phyloP scores from a whole-genome alignment of 1,140 invertebrate genomes.

The Drosophila pectinifera region DNA sequence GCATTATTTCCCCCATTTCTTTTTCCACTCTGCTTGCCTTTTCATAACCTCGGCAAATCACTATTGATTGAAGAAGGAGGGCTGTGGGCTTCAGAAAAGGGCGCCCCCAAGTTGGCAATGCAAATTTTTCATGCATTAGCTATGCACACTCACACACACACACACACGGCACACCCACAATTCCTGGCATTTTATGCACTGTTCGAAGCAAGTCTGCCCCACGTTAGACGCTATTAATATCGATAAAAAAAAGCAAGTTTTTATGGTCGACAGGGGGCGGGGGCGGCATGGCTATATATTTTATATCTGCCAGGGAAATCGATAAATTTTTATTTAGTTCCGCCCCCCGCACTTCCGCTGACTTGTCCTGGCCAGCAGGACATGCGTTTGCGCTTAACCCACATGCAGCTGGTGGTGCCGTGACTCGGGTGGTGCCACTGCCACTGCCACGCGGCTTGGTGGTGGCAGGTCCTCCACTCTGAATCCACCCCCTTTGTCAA shows the following conservation, averaged over 20 bases:
- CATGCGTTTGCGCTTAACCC: slow-evolving; percentile 75
- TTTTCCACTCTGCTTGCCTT: slow-evolving; percentile 17
- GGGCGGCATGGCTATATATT: slow-evolving; percentile 27
- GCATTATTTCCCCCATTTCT: slow-evolving; percentile 31
- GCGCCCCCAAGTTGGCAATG: slow-evolving; percentile 23
- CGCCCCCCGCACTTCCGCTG: slow-evolving; percentile 50
- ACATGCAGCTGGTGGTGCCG: slow-evolving; percentile 50
- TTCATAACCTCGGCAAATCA: slow-evolving; percentile 64
- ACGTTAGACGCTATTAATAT: slow-evolving; percentile 68
- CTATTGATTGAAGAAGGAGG: slow-evolving; percentile 54
- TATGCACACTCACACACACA: slow-evolving; percentile 39
- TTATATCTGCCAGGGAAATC: slow-evolving; percentile 53
- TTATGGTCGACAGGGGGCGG: slow-evolving; percentile 13
- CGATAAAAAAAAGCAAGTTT: slow-evolving; percentile 25
- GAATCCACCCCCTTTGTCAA: slow-evolving; percentile 19
- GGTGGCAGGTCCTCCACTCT: slow-evolving; percentile 28
- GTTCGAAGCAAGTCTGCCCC: slow-evolving; percentile 28
- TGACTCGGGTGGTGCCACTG: slow-evolving; percentile 5
- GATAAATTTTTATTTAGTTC: slow-evolving; percentile 80
- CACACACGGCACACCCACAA: slow-evolving; percentile 15
- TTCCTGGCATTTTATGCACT: slow-evolving; percentile 62
- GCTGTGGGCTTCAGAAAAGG: not conserved
- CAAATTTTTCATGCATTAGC: slow-evolving; percentile 69
- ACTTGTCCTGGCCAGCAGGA: slow-evolving; percentile 53
- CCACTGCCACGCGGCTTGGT: slow-evolving; percentile 14